Conservation (phyloP, 2,888 invertebrate species). For the Drosophila sordidula region DNA sequence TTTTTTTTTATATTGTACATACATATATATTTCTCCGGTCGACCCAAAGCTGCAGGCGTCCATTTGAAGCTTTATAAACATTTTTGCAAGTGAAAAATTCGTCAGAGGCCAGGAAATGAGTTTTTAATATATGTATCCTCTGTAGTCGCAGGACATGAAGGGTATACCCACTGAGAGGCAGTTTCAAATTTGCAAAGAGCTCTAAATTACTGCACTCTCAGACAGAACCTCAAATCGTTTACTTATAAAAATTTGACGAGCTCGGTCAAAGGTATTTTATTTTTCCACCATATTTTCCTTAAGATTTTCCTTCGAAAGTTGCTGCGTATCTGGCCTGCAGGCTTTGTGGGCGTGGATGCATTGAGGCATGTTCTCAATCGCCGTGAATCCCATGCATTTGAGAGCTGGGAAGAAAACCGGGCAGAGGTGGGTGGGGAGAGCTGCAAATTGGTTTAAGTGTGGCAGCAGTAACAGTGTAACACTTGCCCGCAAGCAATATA, state of each 20-base stretch:
- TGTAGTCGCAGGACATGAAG: not conserved
- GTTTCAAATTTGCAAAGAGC: too few species aligned
- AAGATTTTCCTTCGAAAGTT: constrained; percentile 32
- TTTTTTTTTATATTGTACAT: constrained; percentile 2
- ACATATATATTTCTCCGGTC: constrained; percentile 4
- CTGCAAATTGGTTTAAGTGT: constrained; percentile 71
- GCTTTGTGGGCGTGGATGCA: constrained; percentile 52
- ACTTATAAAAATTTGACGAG: not conserved
- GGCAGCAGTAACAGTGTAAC: constrained; percentile 39
- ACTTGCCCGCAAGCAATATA: constrained; percentile 57
- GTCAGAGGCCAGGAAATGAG: constrained; percentile 61
- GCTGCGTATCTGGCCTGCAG: constrained; percentile 41
- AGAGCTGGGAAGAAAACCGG: constrained; percentile 24
- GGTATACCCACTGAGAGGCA: constrained; percentile 5
- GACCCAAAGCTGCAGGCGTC: constrained; percentile 70
- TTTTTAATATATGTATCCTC: constrained; percentile 39
- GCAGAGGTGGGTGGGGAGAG: not conserved
- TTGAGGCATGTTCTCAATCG: constrained; percentile 47
- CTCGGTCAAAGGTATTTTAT: not conserved
- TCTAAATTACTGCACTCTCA: not conserved
- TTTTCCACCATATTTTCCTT: constrained; percentile 1
- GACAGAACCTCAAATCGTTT: not conserved
- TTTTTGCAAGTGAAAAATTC: constrained; percentile 46
- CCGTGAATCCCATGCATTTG: constrained; percentile 57
- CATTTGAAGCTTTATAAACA: constrained; percentile 39